Evolutionary conservation across 64 coral and sea anemone species (phyloP).

Genomic region (Acropora yongei): DNA sequence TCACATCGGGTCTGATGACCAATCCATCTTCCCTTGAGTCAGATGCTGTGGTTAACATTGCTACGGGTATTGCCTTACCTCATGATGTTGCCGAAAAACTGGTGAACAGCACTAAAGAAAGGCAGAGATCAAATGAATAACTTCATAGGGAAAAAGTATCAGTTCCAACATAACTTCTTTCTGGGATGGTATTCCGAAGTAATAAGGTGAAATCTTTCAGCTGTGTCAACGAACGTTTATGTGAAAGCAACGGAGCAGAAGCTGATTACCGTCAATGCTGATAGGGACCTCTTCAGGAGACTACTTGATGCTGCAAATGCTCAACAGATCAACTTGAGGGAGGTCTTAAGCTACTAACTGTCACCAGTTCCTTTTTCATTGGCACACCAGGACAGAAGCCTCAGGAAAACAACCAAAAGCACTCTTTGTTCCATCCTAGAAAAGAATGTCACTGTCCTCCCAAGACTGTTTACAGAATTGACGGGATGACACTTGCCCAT

Average conservation of each 20-base stretch:
- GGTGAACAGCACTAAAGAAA: slow-evolving; percentile 11
- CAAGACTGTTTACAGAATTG: no score
- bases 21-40: slow-evolving; percentile 10
- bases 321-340: no score
- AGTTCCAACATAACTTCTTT: slow-evolving; percentile 17
- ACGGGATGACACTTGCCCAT: no score
- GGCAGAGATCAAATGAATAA: slow-evolving; percentile 29
- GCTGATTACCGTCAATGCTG: slow-evolving; percentile 59
- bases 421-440: no score
- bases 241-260: slow-evolving; percentile 50
- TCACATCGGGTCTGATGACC: slow-evolving; percentile 63
- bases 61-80: slow-evolving; percentile 61
- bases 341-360: slow-evolving; percentile 5
- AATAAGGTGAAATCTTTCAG: slow-evolving; percentile 1
- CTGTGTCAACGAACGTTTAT: slow-evolving; percentile 31
- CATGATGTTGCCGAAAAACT: slow-evolving; percentile 40
- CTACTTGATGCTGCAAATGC: no score
- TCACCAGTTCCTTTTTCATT: no score
- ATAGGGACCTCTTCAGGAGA: no score
- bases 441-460: no score
- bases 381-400: no score
- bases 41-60: slow-evolving; percentile 35
- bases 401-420: no score
- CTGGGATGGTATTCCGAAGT: slow-evolving; percentile 31
- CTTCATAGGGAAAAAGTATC: slow-evolving; percentile 44